These are phyloP conservation scores for Drosophila littoralis DNA, from an alignment of 1,140 invertebrate genomes.

Conservation along the genomic window DNA sequence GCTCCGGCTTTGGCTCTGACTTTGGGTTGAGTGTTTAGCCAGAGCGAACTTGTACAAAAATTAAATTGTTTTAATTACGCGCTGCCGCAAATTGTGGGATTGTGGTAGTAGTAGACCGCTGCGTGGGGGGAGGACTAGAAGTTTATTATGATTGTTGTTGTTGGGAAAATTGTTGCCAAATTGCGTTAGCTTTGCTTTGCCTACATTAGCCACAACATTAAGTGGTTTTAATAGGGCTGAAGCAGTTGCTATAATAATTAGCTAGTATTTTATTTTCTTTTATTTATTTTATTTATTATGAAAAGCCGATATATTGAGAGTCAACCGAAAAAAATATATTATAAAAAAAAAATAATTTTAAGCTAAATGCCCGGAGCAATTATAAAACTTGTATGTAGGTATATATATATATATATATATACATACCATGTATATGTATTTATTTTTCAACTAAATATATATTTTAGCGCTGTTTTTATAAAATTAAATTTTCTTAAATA, in stretches of 20 bases:
- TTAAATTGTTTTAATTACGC: conserved; percentile 83
- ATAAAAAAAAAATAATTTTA: neutral
- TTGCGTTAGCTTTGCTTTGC: conserved; percentile 63
- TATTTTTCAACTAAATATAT: too few relatives aligned
- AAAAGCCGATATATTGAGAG: too few relatives aligned
- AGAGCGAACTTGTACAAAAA: conserved; percentile 73
- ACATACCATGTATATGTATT: too few relatives aligned
- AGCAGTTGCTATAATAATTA: neutral
- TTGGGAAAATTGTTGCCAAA: conserved; percentile 77
- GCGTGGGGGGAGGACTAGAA: neutral
- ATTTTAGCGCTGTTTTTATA: too few relatives aligned
- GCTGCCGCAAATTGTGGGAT: conserved; percentile 73
- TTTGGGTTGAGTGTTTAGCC: conserved; percentile 27
- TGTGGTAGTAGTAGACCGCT: neutral
- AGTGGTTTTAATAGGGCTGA: conserved; percentile 41
- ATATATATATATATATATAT: too few relatives aligned
- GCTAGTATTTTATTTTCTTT: neutral
- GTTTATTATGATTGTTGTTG: conserved; percentile 55
- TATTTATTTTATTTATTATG: neutral
- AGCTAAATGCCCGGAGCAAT: too few relatives aligned
- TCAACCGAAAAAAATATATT: too few relatives aligned
- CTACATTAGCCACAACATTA: conserved; percentile 43
- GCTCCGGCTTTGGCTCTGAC: conserved; percentile 57
- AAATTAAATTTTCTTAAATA: too few relatives aligned
- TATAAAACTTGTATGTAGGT: too few relatives aligned